Evolutionary conservation across 2,888 invertebrate species (phyloP), one percentile per base, ranked within the genome.

Genomic region (Microctonus hyperodae): DNA sequence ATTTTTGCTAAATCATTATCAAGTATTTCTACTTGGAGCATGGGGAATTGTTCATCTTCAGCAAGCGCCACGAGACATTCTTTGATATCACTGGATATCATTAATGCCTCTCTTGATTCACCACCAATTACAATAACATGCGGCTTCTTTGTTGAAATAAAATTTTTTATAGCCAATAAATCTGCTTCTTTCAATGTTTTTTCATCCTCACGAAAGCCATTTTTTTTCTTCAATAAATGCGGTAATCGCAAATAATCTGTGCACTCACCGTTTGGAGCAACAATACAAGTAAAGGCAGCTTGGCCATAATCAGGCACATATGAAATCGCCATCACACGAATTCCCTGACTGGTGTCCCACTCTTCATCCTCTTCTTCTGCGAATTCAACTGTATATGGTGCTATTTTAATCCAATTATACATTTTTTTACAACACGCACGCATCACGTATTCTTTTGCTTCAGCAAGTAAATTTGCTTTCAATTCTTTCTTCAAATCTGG

Each of bases 1-100:
- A 98, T 90, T 84, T 94, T 93, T 64, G 97, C 93, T 64, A 98
- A 87, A 79, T 98, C 97, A 78, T 97, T 97, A 81, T 98, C 98
- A 10, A 96, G 88, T 62, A 98, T 91, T 85, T 97, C 97, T 0
- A 98, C 95, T 53, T 90, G 90, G 70, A 98, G 92, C 2, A 88
- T 85, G 0, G 96, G 94, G 80, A 95, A 94, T 82, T 96, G 94
- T 64, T 95, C 95, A 65, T 94, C 92, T 48, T 94, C 91, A 0
- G 90, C 87, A 61, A 96, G 85, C 77, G 91, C 91, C 35, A 88
- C 88, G 10, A 96, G 87, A 66, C 94, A 88, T 70, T 90, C 91
- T 62, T 89, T 88, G 28, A 96, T 85, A 84, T 94, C 97, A 0
- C 90, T 89, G 76, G 91, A 90, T 22, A 97, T 88, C 89, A 90